Evolutionary conservation across 2,113 vertebrate species (phyloP), one percentile per base, ranked within the genome.

Genomic region (Sphaerodactylus townsendi): DNA sequence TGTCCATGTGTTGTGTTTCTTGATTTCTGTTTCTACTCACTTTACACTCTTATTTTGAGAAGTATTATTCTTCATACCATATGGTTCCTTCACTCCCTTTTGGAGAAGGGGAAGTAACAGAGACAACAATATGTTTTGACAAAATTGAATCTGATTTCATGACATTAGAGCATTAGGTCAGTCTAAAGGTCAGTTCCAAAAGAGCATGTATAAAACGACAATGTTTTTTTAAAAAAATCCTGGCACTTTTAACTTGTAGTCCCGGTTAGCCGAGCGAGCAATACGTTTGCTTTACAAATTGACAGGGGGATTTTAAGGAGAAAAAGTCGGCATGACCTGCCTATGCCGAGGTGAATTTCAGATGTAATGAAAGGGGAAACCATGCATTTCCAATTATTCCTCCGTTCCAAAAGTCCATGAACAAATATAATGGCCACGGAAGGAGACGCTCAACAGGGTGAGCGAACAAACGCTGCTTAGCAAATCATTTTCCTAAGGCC

Each of bases 381-480:
- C 35, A 28, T 11, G 1, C 0, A 2, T 59, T 62, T 62, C 64
- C 80, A 84, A 77, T 30, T 5, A 11, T 64, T 83, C 79, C 1
- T 0, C 2, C 1, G 3, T 44, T 69, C 35, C 37, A 56, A 84
- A 62, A 19, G 14, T 65, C 70, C 70, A 81, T 79, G 79, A 39
- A 75, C 30, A 86, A 86, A 93, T 71, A 88, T 33, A 88, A 75
- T 70, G 9, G 71, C 25, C 76, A 44, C 53, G 82, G 65, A 28
- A 5, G 66, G 4, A 2, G 2, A 78, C 86, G 48, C 48, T 88
- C 77, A 39, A 81, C 25, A 41, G 30, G 11, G 72, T 2, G 70
- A 53, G 39, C 62, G 46, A 85, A 80, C 62, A 48, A 65, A 80
- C 62, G 56, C 30, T 4, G 30, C 46, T 35, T 84, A 79, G 79